A percentile compares a stretch with the other conserved stretches of the same genome.
Evolutionary conservation across 2,113 vertebrate species (phyloP).

Genomic region (Leucoraja erinaceus): DNA sequence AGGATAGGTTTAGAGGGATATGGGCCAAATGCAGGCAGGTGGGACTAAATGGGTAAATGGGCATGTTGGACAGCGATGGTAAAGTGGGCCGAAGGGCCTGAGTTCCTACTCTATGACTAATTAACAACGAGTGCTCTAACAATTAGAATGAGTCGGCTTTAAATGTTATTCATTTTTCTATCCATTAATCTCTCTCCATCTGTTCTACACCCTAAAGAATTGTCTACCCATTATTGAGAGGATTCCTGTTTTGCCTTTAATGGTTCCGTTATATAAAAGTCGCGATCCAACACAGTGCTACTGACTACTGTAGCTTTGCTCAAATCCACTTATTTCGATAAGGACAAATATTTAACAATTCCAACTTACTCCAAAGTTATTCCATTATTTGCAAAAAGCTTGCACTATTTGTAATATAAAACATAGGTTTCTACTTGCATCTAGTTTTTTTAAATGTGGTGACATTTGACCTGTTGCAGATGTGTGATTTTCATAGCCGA

Average conservation of each 20-base stretch:
- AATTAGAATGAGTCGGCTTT: neutral
- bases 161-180: neutral
- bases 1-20: no score
- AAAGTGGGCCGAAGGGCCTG: no score
- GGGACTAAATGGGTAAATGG: no score
- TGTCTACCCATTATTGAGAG: neutral
- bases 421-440: constrained; percentile 7
- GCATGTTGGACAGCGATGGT: no score
- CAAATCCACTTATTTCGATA: neutral
- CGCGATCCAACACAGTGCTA: neutral
- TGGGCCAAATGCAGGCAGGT: no score
- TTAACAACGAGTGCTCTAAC: no score
- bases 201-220: neutral
- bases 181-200: neutral
- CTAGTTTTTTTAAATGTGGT: neutral
- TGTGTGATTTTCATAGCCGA: constrained; percentile 27
- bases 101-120: no score
- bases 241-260: neutral
- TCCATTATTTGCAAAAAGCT: neutral
- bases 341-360: neutral
- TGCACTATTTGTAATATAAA: neutral
- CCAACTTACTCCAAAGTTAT: neutral
- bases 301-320: neutral
- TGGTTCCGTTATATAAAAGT: neutral
- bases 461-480: constrained; percentile 13